Evolutionary conservation across 1,140 invertebrate species (phyloP).

Genomic region (Camponotus floridanus): DNA sequence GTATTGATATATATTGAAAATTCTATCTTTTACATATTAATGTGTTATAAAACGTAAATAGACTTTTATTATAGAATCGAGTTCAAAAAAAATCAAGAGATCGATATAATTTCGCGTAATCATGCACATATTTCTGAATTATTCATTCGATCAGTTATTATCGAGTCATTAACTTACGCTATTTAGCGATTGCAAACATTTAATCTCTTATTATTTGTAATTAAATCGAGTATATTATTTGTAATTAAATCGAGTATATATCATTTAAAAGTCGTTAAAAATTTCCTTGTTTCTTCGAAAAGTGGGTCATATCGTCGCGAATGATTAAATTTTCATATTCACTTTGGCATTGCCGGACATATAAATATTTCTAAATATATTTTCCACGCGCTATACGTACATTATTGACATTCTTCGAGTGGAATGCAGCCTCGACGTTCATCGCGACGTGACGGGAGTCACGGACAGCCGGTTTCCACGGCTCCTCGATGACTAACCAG

Average conservation of each 20-base stretch:
- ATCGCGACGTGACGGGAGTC: neutral
- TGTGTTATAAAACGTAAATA: neutral
- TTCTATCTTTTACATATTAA: neutral
- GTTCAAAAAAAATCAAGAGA: neutral
- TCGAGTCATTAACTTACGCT: neutral
- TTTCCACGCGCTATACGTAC: too few species aligned
- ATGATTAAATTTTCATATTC: neutral
- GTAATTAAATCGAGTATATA: neutral
- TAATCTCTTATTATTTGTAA: neutral
- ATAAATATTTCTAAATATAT: neutral
- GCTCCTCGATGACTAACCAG: neutral
- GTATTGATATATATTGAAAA: neutral
- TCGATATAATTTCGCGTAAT: neutral
- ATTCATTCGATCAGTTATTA: neutral
- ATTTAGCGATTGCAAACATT: neutral
- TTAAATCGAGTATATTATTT: neutral
- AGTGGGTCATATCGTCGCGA: neutral
- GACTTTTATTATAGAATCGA: neutral
- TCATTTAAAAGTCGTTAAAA: neutral
- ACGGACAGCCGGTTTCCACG: conserved; percentile 32
- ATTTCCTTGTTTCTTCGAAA: neutral
- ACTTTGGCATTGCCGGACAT: neutral
- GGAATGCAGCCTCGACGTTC: conserved; percentile 23
- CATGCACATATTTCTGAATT: neutral
- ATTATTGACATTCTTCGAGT: neutral